phyloP scores from a whole-genome alignment of 2,888 invertebrate genomes.

The Drosophila diplacantha region DNA sequence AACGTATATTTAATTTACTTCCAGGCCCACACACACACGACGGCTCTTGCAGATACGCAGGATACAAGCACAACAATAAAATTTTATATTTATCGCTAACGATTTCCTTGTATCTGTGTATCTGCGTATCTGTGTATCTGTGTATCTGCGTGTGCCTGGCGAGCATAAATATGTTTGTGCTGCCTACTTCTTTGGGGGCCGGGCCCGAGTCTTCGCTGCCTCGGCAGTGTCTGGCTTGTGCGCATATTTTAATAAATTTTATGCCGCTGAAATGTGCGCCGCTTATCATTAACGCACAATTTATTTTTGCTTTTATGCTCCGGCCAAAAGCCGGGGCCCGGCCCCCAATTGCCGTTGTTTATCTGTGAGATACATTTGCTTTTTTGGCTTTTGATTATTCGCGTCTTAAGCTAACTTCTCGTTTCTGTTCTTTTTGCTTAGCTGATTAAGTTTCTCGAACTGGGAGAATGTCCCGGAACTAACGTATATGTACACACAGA shows the following conservation, averaged over 20 bases:
- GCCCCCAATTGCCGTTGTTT: conserved; percentile 40
- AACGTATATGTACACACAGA: conserved; percentile 20
- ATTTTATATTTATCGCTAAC: conserved; percentile 74
- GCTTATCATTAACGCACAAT: conserved; percentile 75
- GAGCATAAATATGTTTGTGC: conserved; percentile 60
- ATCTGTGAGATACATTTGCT: conserved; percentile 69
- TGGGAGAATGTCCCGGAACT: conserved; percentile 7
- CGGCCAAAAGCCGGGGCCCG: conserved; percentile 23
- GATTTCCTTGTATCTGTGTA: conserved; percentile 53
- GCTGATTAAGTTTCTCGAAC: conserved; percentile 54
- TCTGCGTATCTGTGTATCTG: conserved; percentile 2
- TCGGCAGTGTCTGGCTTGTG: conserved; percentile 40
- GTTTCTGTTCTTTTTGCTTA: conserved; percentile 34
- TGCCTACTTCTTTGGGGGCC: conserved; percentile 46
- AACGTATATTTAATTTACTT: conserved; percentile 73
- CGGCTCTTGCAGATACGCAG: conserved; percentile 19
- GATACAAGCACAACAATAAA: conserved; percentile 70
- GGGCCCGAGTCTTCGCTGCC: conserved; percentile 29
- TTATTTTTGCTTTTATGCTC: conserved; percentile 71
- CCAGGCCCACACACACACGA: conserved; percentile 33
- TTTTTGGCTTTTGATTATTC: conserved; percentile 73
- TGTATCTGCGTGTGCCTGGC: conserved; percentile 39
- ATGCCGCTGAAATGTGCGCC: conserved; percentile 67
- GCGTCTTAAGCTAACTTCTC: conserved; percentile 58
- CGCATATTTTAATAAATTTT: conserved; percentile 73